phyloP scores from a whole-genome alignment of 2,797 vertebrate genomes.

The Phataginus tricuspis region DNA sequence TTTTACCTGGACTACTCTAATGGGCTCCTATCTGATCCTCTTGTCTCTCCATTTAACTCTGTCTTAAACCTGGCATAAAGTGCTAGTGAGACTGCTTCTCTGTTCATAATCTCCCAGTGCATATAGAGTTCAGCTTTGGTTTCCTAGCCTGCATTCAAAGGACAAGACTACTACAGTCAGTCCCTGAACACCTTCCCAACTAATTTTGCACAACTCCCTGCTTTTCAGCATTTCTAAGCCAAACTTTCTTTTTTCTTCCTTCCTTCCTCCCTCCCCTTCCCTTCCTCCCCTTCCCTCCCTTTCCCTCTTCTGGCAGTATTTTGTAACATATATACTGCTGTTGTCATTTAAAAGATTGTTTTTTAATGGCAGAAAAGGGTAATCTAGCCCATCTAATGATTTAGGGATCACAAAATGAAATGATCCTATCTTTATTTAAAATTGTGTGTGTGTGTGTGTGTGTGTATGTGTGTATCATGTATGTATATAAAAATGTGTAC shows the following conservation, averaged over 20 bases:
- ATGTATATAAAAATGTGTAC: neutral
- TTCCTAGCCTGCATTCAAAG: neutral
- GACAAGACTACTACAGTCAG: neutral
- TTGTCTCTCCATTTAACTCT: neutral
- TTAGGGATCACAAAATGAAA: constrained; percentile 14
- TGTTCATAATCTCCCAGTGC: neutral
- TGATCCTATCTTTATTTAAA: neutral
- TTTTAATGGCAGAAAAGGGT: constrained; percentile 9
- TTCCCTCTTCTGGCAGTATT: neutral
- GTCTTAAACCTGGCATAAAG: neutral
- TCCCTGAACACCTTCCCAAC: neutral
- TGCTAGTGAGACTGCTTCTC: neutral
- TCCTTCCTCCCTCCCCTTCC: neutral
- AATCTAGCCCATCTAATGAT: neutral
- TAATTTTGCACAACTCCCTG: neutral
- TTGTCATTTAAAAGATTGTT: neutral
- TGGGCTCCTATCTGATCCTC: neutral
- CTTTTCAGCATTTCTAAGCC: constrained; percentile 14
- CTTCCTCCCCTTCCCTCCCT: too few species aligned
- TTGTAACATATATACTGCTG: neutral
- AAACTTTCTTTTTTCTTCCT: constrained; percentile 15
- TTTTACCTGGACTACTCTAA: neutral
- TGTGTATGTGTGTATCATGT: neutral
- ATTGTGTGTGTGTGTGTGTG: neutral
- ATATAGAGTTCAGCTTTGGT: neutral